phyloP scores from a whole-genome alignment of 1,140 invertebrate species.

The Nasonia giraulti region DNA sequence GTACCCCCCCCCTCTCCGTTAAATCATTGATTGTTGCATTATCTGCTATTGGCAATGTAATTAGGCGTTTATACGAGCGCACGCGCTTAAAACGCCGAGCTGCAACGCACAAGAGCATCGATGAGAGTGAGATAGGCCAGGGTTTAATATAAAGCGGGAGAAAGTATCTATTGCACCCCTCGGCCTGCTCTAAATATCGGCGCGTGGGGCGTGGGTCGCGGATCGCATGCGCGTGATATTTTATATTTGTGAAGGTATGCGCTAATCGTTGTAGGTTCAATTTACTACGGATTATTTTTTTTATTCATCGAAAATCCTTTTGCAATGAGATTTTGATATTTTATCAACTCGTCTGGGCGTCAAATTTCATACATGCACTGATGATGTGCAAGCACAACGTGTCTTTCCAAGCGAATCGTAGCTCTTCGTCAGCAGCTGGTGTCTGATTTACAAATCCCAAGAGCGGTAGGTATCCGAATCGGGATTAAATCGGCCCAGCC shows the following conservation, averaged over 20 bases:
- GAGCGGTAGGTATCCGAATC: constrained; percentile 54
- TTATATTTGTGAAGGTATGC: no score
- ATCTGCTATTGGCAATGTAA: constrained; percentile 75
- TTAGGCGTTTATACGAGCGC: constrained; percentile 67
- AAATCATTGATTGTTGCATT: constrained; percentile 75
- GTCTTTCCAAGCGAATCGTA: no score
- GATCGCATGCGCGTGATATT: constrained; percentile 18
- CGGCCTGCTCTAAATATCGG: constrained; percentile 4
- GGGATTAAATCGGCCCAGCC: constrained; percentile 58
- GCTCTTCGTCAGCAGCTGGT: constrained; percentile 9
- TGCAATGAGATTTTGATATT: no score
- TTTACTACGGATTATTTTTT: no score
- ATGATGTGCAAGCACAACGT: no score
- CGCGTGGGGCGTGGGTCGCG: background rate
- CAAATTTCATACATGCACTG: no score
- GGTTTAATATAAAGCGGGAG: constrained; percentile 38
- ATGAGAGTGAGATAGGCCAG: background rate
- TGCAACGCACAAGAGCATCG: no score
- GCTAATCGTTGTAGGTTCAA: no score
- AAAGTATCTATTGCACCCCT: constrained; percentile 44
- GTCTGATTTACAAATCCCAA: constrained; percentile 57
- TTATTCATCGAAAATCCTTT: no score
- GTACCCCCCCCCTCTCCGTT: constrained; percentile 45
- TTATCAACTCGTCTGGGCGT: no score
- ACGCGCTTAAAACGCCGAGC: constrained; percentile 66